A percentile compares a stretch with the other conserved stretches of the same genome.
phyloP scores from a whole-genome alignment of 2,888 invertebrate species.

The Aporophyla nigra region DNA sequence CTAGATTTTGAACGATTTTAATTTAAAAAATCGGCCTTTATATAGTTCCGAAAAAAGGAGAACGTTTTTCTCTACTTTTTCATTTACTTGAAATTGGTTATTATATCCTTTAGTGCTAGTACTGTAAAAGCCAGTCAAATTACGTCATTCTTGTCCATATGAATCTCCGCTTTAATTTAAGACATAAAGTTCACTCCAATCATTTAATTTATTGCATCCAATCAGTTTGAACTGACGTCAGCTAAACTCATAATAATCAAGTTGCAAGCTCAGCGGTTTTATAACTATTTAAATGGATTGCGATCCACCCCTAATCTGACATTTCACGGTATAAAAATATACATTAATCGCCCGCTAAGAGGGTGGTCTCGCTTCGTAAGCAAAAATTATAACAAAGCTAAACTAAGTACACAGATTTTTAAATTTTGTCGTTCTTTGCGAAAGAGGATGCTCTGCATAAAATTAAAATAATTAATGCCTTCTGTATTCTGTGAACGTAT shows the following conservation, averaged over 20 bases:
- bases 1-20: no score
- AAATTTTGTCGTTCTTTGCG: constrained; percentile 7
- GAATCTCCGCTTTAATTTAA: neutral
- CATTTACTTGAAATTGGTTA: neutral
- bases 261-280: constrained; percentile 71
- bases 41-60: no score
- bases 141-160: neutral
- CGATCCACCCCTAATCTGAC: constrained; percentile 74
- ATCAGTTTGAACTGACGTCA: constrained; percentile 35
- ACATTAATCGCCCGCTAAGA: constrained; percentile 77
- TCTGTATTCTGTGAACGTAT: neutral
- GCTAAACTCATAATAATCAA: constrained; percentile 64
- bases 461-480: neutral
- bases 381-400: constrained; percentile 64
- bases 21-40: no score
- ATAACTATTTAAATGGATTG: constrained; percentile 77
- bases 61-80: neutral
- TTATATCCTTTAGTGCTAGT: neutral
- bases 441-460: constrained; percentile 33
- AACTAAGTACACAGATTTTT: constrained; percentile 49
- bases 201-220: constrained; percentile 19
- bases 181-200: neutral
- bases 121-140: neutral
- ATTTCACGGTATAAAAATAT: constrained; percentile 79
- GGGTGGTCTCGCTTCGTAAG: constrained; percentile 76